phyloP scores from a whole-genome alignment of 2,888 invertebrate genomes.

The Microctonus hyperodae region DNA sequence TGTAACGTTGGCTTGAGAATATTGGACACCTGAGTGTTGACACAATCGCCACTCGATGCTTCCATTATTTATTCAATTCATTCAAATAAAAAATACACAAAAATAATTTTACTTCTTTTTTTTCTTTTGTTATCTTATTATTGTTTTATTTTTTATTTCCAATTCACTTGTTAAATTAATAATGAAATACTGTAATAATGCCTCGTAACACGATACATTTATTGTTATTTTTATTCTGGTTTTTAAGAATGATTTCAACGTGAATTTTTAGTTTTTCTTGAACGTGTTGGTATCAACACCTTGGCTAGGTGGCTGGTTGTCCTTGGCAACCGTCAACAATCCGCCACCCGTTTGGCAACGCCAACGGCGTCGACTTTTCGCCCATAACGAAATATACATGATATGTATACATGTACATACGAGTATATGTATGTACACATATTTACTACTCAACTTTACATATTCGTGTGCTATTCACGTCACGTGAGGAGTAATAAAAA shows the following conservation, averaged over 20 bases:
- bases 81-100: neutral
- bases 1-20: conserved; percentile 72
- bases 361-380: conserved; percentile 34
- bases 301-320: conserved; percentile 50
- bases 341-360: conserved; percentile 43
- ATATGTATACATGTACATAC: conserved; percentile 20
- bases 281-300: conserved; percentile 58
- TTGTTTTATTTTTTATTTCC: neutral
- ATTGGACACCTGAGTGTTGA: conserved; percentile 66
- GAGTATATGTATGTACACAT: conserved; percentile 4
- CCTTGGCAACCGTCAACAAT: conserved; percentile 60
- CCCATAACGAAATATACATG: neutral
- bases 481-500: conserved; percentile 27
- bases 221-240: neutral
- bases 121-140: too few species aligned
- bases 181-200: neutral
- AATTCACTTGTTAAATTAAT: neutral
- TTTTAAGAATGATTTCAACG: neutral
- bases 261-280: conserved; percentile 13
- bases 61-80: conserved; percentile 11
- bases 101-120: too few species aligned
- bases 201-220: neutral
- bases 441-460: neutral
- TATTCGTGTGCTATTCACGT: conserved; percentile 15
- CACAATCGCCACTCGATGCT: conserved; percentile 44